Base-by-base conservation (phyloP, 2,888 invertebrate species). In the Lysandra bellargus region DNA sequence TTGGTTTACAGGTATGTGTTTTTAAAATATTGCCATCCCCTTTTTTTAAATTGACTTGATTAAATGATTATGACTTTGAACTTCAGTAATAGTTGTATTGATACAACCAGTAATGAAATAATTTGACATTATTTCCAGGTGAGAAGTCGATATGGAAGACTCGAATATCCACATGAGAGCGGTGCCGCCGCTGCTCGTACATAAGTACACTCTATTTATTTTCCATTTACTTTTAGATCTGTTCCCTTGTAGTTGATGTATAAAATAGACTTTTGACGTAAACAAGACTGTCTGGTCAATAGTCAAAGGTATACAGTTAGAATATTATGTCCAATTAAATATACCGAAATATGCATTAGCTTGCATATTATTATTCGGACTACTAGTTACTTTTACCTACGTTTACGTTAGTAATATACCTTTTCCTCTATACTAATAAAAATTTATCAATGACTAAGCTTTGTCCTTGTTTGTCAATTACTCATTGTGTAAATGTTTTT, bases 151-250 rank as follows among this genome's bases (percentile, higher is more conserved):
- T 91, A 80, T 94, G 94, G 94, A 94, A 93, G 89, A 93, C 94
- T 90, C 91, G 94, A 91, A 94, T 94, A 93, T 94, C 94, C 79
- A 94, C 94, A 84, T 94, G 94, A 94, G 88, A 87, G 83, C 87
- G 87, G 84, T 86, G 82, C 83, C 82, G 82, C 83, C 81, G 81
- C 83, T 79, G 85, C 82, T 84, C 84, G 84, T 85, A 85, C 83
- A 80, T 83, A 84, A 86, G 84, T 86, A 84, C 81, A 83, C 83
- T 83, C 85, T 87, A 87, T 87, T 88, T 87, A 86, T 87, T 86
- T 86, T 86, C 83, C 86, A 86, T 84, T 83, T 86, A 84, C 86
- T 84, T 82, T 84, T 89, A 91, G 93, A 93, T 93, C 93, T 94
- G 92, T 86, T 87, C 85, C 85, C 85, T 79, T 87, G 84, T 89